phyloP scores from a whole-genome alignment of 2,113 vertebrate genomes.

The Myocastor coypus region DNA sequence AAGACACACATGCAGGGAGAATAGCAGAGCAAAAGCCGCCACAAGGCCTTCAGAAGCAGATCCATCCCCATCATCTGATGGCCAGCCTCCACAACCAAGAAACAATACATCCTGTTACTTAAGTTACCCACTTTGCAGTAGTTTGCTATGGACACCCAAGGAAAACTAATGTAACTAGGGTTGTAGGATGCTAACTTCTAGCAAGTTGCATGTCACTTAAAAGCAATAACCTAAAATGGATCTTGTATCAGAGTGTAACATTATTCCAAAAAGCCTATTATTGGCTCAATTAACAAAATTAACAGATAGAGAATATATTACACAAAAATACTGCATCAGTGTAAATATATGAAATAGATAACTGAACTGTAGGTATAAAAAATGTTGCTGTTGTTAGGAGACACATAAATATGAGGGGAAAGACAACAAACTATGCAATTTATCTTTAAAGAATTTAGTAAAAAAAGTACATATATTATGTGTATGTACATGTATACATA shows the following conservation, averaged over 20 bases:
- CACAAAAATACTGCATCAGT: background rate
- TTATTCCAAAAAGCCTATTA: background rate
- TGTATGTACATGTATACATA: background rate
- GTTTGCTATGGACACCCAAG: background rate
- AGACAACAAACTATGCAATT: background rate
- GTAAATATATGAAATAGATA: constrained; percentile 43
- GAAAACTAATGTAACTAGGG: background rate
- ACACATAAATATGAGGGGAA: constrained; percentile 52
- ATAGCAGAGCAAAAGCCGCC: background rate
- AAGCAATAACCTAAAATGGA: background rate
- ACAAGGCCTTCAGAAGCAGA: background rate
- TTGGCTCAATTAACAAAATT: background rate
- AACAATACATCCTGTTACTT: background rate
- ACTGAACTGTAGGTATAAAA: background rate
- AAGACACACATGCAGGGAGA: background rate
- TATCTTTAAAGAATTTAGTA: background rate
- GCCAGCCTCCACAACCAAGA: background rate
- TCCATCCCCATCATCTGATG: background rate
- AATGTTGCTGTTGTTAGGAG: background rate
- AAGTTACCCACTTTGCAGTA: background rate
- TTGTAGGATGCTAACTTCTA: background rate
- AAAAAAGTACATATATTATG: constrained; percentile 45
- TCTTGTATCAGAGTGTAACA: background rate
- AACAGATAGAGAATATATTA: background rate
- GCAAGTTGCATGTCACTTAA: constrained; percentile 1